A percentile compares a stretch with the other conserved stretches of the same genome.
These are phyloP conservation scores for Pseudochromis fuscus DNA, from an alignment of 2,797 vertebrate species.

Conservation along the genomic window DNA sequence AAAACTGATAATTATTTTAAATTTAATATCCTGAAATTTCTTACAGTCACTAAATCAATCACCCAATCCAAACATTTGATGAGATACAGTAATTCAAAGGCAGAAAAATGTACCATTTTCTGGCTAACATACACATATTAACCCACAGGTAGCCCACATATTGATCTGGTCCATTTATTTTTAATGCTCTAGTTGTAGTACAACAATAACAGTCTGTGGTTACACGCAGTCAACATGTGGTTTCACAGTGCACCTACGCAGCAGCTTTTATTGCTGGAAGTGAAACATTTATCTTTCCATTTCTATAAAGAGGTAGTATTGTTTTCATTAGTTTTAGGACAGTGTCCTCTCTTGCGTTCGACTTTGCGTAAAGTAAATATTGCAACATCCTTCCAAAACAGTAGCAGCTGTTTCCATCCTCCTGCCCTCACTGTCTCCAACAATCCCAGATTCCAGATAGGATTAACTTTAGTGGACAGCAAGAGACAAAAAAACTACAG, in stretches of 20 bases:
- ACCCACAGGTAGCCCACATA: no score
- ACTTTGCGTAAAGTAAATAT: background rate
- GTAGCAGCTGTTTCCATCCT: conserved; percentile 29
- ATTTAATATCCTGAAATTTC: no score
- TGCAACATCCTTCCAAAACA: background rate
- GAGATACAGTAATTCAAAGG: background rate
- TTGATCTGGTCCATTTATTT: background rate
- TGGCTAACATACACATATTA: no score
- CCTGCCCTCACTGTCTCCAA: conserved; percentile 34
- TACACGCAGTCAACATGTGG: background rate
- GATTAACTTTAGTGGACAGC: conserved; percentile 65
- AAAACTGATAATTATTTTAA: no score
- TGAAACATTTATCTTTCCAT: background rate
- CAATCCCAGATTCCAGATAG: conserved; percentile 65
- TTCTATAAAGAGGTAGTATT: no score
- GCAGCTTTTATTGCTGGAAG: background rate
- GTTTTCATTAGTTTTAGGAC: background rate
- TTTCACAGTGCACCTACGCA: background rate
- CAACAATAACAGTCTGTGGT: background rate
- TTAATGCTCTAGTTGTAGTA: background rate
- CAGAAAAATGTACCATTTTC: no score
- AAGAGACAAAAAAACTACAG: conserved; percentile 62
- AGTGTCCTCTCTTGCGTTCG: background rate
- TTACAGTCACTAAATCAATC: background rate
- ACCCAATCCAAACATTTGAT: no score